Percentiles rank a stretch among this genome's conserved stretches.
These are phyloP conservation scores for Alethe castanea DNA, from an alignment of 2,113 vertebrate species.

Conservation along the genomic window DNA sequence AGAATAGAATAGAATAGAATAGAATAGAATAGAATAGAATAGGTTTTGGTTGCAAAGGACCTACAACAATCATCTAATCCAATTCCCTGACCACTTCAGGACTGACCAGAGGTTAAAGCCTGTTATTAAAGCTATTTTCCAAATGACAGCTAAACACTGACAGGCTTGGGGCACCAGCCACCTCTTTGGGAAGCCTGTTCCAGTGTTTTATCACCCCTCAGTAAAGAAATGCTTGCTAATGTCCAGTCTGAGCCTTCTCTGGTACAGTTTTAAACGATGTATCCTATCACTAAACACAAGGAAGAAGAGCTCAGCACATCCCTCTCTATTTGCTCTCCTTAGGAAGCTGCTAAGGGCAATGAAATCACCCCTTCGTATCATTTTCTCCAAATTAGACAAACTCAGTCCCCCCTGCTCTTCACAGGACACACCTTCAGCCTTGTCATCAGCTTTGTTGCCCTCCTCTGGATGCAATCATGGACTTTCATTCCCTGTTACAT, in stretches of 20 bases:
- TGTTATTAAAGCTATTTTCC: background rate
- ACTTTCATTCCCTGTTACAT: background rate
- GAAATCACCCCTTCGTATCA: background rate
- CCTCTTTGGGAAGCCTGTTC: background rate
- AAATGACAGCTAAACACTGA: background rate
- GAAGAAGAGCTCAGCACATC: background rate
- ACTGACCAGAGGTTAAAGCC: background rate
- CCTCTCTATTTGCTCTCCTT: background rate
- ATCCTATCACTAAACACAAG: background rate
- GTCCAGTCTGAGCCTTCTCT: background rate
- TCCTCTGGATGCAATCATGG: background rate
- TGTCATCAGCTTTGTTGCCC: background rate
- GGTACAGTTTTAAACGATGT: background rate
- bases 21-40: background rate
- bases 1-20: background rate
- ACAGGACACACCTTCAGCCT: background rate
- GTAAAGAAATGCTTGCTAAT: background rate
- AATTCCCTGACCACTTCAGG: background rate
- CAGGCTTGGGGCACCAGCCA: background rate
- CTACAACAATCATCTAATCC: fast-evolving
- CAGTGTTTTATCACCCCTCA: background rate
- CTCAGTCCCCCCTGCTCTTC: fast-evolving
- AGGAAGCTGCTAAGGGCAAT: background rate
- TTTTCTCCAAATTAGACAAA: background rate
- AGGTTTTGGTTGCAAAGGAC: background rate